Evolutionary conservation across 2,797 vertebrate genomes (phyloP).

Genomic region (Rhinogobio ventralis): DNA sequence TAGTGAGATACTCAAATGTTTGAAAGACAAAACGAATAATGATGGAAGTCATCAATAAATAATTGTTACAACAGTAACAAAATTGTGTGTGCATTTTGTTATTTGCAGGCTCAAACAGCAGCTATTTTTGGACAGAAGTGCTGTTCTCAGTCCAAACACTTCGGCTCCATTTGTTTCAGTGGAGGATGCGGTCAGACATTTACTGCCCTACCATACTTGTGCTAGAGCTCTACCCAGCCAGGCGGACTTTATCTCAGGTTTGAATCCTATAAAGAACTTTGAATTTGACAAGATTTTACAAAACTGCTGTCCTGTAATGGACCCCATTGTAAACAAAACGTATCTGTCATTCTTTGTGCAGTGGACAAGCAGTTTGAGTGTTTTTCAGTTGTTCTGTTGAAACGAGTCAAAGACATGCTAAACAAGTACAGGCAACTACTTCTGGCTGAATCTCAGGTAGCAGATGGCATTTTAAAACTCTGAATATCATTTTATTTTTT

Average conservation of each 20-base stretch:
- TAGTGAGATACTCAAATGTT: background rate
- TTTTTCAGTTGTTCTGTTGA: constrained; percentile 80
- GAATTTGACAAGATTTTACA: background rate
- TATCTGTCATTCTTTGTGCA: constrained; percentile 59
- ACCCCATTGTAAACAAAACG: background rate
- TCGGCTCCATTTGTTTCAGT: constrained; percentile 72
- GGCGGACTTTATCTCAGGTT: constrained; percentile 76
- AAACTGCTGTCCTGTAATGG: background rate
- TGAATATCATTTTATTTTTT: background rate
- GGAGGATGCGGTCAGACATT: constrained; percentile 72
- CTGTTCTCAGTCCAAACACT: constrained; percentile 74
- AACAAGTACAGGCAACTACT: constrained; percentile 85
- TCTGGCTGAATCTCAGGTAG: constrained; percentile 80
- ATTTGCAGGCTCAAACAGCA: constrained; percentile 79
- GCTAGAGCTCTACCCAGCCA: constrained; percentile 74
- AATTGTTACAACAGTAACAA: background rate
- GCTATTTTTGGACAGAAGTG: constrained; percentile 75
- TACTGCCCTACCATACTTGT: constrained; percentile 82
- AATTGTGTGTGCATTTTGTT: background rate
- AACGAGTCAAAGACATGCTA: constrained; percentile 84
- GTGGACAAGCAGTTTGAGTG: constrained; percentile 84
- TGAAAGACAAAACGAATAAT: background rate
- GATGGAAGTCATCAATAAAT: background rate
- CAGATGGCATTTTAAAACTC: background rate
- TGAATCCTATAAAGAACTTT: constrained; percentile 10